phyloP scores from a whole-genome alignment of 2,888 invertebrate genomes.

The Mythimna loreyi region DNA sequence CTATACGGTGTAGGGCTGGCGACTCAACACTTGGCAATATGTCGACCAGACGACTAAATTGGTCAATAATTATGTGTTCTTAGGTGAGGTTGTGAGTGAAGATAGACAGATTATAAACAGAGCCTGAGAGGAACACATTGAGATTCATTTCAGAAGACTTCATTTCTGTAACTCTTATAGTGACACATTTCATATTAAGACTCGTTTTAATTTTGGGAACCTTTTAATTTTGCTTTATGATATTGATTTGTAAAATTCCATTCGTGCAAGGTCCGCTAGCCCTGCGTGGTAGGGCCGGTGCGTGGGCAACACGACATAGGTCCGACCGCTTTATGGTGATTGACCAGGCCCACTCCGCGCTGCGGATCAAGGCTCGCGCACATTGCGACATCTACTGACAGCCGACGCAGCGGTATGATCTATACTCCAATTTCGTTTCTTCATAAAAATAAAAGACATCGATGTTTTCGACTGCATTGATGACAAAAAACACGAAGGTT shows the following conservation, averaged over 20 bases:
- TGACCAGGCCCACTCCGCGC: slow-evolving; percentile 36
- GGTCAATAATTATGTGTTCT: not conserved
- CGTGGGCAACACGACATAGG: slow-evolving; percentile 55
- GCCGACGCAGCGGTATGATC: not conserved
- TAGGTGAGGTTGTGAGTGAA: not conserved
- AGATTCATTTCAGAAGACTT: too few relatives aligned
- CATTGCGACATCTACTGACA: slow-evolving; percentile 35
- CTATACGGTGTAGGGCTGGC: slow-evolving; percentile 73
- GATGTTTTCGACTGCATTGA: slow-evolving; percentile 13
- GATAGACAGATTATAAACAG: too few relatives aligned
- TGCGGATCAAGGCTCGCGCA: slow-evolving; percentile 36
- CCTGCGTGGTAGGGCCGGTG: slow-evolving; percentile 27
- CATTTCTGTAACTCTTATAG: too few relatives aligned
- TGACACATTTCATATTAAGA: not conserved
- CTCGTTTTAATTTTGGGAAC: not conserved
- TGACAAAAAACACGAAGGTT: slow-evolving; percentile 16
- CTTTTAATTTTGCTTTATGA: not conserved
- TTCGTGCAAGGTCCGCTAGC: slow-evolving; percentile 16
- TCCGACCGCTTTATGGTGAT: slow-evolving; percentile 52
- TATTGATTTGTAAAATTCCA: not conserved
- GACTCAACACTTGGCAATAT: not conserved
- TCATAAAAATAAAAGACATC: slow-evolving; percentile 9
- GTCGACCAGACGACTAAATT: not conserved
- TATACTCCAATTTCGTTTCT: not conserved
- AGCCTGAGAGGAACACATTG: too few relatives aligned